Base-by-base conservation (phyloP, 2,113 vertebrate species). In the Chaetura pelagica region DNA sequence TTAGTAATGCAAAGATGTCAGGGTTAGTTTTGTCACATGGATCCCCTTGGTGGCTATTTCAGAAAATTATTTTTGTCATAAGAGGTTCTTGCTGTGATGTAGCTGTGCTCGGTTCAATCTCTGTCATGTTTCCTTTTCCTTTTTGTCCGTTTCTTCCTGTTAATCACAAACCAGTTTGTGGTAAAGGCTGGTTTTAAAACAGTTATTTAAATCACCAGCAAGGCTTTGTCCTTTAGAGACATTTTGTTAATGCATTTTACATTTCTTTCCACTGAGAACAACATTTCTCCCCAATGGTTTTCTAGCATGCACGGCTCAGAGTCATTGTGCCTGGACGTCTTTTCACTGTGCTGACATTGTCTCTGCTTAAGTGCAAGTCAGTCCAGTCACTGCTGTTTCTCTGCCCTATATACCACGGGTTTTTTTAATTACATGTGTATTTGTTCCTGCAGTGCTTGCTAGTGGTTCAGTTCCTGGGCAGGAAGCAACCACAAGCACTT, bases 401-500 rank as follows among this genome's bases (percentile, higher is more conserved):
- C 94, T 94, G 92, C 54, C 90, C 55, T 84, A 79, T 54, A 46
- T 76, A 82, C 68, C 68, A 52, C 0, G 0, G 77, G 77, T 74
- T 92, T 94, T 92, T 95, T 90, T 23, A 91, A 95, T 95, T 84
- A 96, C 78, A 44, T 77, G 54, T 61, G 20, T 80, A 55, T 96
- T 90, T 93, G 72, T 74, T 96, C 93, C 89, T 94, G 93, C 76
- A 84, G 85, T 6, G 61, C 74, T 86, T 62, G 54, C 68, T 88
- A 80, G 72, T 29, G 46, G 81, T 95, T 87, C 74, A 27, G 81
- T 55, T n/a, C n/a, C 68, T 91, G 89, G 81, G 78, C 93, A 90
- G 51, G 76, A 89, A 94, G 80, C 66, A 93, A 85, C 35, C 4
- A 6, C 87, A 76, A 91, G 71, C 58, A 87, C 69, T 79, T 85